phyloP scores from a whole-genome alignment of 2,113 vertebrate genomes.

The Carassius carassius region DNA sequence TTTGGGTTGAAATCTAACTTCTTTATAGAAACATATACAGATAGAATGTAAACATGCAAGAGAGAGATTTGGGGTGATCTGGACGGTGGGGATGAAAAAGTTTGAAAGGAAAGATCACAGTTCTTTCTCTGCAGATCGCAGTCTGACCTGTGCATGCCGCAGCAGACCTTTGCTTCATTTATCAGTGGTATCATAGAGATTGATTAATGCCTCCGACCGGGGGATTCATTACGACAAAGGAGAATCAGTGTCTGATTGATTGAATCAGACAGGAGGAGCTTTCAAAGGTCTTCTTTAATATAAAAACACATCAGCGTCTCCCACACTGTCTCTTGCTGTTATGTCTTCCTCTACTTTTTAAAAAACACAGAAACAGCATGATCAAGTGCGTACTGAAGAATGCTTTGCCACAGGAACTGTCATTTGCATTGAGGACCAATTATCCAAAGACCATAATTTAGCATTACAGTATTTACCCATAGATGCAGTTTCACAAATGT shows the following conservation, averaged over 20 bases:
- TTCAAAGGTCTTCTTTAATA: neutral
- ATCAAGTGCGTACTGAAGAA: neutral
- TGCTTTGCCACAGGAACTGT: neutral
- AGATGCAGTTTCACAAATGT: neutral
- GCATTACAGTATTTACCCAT: neutral
- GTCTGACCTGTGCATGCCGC: conserved; percentile 62
- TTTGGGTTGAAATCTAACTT: conserved; percentile 69
- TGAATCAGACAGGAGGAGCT: conserved; percentile 63
- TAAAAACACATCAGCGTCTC: neutral
- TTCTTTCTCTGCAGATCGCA: conserved; percentile 26
- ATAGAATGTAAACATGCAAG: conserved; percentile 72
- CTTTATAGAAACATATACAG: conserved; percentile 45
- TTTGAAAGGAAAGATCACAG: neutral
- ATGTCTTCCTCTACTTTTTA: neutral
- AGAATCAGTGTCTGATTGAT: conserved; percentile 64
- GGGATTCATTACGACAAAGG: conserved; percentile 58
- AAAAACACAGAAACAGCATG: neutral
- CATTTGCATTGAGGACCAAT: neutral
- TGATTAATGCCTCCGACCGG: conserved; percentile 16
- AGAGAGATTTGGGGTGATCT: neutral
- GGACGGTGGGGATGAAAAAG: neutral
- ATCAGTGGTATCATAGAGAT: conserved; percentile 61
- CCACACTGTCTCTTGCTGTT: neutral
- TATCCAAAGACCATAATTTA: neutral
- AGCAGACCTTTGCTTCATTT: conserved; percentile 54